Percentiles rank a stretch among this genome's conserved stretches.
These are phyloP conservation scores for Mormyrus hasselquistii DNA, from an alignment of 2,797 vertebrate genomes.

Conservation along the genomic window DNA sequence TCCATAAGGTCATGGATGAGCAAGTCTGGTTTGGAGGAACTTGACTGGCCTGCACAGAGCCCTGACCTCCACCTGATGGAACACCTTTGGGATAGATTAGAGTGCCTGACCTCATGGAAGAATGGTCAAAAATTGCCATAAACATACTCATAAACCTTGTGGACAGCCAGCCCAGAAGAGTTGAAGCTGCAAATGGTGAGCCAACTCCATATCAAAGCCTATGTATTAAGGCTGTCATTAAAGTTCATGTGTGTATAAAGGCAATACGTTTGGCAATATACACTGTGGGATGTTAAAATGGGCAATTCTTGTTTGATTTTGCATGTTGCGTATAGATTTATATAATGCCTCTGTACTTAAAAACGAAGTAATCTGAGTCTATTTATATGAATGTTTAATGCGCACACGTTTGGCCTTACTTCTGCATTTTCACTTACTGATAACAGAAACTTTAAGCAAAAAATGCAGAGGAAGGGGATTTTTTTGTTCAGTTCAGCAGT, in stretches of 20 bases:
- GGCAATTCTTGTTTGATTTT: neutral
- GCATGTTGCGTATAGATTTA: neutral
- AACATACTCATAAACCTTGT: too few relatives aligned
- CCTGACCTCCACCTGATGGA: too few relatives aligned
- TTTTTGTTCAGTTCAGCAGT: slow-evolving; percentile 3
- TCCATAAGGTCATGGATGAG: too few relatives aligned
- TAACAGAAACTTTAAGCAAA: neutral
- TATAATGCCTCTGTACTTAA: neutral
- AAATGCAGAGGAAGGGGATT: neutral
- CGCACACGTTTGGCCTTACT: neutral
- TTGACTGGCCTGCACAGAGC: too few relatives aligned
- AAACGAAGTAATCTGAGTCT: neutral
- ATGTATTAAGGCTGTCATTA: neutral
- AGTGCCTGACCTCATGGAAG: too few relatives aligned
- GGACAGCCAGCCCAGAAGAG: neutral
- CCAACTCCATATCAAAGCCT: neutral
- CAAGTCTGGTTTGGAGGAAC: too few relatives aligned
- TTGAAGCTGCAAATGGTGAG: neutral
- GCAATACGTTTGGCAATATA: neutral
- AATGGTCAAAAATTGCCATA: too few relatives aligned
- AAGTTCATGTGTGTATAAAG: neutral
- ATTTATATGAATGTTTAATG: neutral
- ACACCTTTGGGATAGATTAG: too few relatives aligned
- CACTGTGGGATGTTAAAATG: neutral
- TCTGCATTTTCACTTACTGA: neutral